Percentiles rank a stretch among this genome's conserved stretches.
phyloP scores from a whole-genome alignment of 2,888 invertebrate genomes.

The Petrolisthes manimaculis region DNA sequence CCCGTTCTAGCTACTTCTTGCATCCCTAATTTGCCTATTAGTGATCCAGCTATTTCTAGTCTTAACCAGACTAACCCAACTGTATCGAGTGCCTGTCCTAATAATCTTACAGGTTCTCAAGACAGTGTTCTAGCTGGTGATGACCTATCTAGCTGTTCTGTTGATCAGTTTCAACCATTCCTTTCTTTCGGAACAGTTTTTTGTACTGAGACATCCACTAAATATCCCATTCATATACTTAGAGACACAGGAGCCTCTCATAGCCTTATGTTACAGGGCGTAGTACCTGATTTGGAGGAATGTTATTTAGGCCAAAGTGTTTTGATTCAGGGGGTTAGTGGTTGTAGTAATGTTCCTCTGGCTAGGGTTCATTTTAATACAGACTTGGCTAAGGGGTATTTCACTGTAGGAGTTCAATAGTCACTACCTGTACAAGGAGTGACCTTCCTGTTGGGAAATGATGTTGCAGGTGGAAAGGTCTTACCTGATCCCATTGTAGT shows the following conservation, averaged over 20 bases:
- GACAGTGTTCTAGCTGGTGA: too few relatives aligned
- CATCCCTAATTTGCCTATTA: too few relatives aligned
- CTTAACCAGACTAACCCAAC: too few relatives aligned
- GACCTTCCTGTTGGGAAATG: constrained; percentile 10
- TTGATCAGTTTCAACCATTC: not conserved
- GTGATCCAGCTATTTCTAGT: too few relatives aligned
- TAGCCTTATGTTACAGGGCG: not conserved
- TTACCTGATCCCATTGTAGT: constrained; percentile 15
- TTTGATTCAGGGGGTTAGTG: not conserved
- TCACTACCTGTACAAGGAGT: constrained; percentile 12
- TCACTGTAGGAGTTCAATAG: not conserved
- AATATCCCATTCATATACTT: not conserved
- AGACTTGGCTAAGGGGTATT: not conserved
- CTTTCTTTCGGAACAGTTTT: not conserved
- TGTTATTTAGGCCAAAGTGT: not conserved
- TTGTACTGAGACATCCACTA: not conserved
- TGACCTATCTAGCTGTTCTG: too few relatives aligned
- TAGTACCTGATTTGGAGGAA: constrained; percentile 3
- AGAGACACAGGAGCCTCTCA: constrained; percentile 3
- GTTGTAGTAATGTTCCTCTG: not conserved
- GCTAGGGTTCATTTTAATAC: not conserved
- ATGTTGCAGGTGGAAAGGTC: not conserved
- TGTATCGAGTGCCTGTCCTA: too few relatives aligned
- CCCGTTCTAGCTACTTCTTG: too few relatives aligned
- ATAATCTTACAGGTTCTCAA: too few relatives aligned